Conservation (phyloP, 2,113 vertebrate species). For the Canis aureus region DNA sequence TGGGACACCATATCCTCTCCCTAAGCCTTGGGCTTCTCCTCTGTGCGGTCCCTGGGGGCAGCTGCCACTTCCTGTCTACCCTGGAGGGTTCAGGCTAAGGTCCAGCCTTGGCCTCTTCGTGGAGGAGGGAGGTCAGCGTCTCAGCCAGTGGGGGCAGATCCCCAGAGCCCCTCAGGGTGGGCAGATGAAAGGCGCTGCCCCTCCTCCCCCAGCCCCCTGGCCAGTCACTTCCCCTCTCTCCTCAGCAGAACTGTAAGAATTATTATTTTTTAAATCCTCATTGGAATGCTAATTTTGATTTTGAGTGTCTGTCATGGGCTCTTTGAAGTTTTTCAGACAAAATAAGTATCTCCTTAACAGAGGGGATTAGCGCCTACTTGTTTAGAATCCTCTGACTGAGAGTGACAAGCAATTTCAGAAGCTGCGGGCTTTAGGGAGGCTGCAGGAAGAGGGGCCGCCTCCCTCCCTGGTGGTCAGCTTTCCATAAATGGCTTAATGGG, state of each 20-base stretch:
- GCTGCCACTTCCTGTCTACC: background rate
- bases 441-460: slow-evolving; percentile 86
- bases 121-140: background rate
- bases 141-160: background rate
- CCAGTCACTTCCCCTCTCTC: slow-evolving; percentile 80
- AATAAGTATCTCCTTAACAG: slow-evolving; percentile 92
- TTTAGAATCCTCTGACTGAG: slow-evolving; percentile 90
- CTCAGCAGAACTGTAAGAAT: slow-evolving; percentile 85
- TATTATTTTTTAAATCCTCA: slow-evolving; percentile 88
- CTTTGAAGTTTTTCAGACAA: slow-evolving; percentile 94
- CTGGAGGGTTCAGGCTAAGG: background rate
- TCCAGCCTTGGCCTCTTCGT: background rate
- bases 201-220: slow-evolving; percentile 55
- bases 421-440: slow-evolving; percentile 89
- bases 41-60: background rate
- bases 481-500: slow-evolving; percentile 90
- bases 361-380: slow-evolving; percentile 91
- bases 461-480: slow-evolving; percentile 88
- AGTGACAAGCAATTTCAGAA: slow-evolving; percentile 91
- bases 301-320: slow-evolving; percentile 91
- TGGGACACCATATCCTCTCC: fast-evolving
- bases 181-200: slow-evolving; percentile 60
- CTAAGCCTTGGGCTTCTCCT: background rate
- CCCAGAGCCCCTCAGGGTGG: background rate
- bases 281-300: slow-evolving; percentile 93